Base-by-base conservation (phyloP, 2,888 invertebrate species). In the Ypsolopha sequella region DNA sequence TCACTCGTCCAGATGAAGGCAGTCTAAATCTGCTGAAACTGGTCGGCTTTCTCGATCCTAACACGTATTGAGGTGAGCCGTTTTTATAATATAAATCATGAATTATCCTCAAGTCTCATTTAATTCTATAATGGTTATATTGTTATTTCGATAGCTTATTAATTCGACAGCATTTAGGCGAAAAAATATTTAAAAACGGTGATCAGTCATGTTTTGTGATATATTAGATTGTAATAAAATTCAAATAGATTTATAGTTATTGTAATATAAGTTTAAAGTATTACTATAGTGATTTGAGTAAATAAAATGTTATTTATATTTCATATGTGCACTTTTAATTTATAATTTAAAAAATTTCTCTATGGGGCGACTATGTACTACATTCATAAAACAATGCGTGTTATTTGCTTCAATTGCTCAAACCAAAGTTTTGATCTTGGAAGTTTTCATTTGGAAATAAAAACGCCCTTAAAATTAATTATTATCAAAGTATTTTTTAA, bases 131-230 rank as follows among this genome's bases (percentile, higher is more conserved):
- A 24, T 24, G 24, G 24, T 24, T 24, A 24, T 24, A 24, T 24
- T 24, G 24, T 24, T n/a, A n/a, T n/a, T n/a, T 24, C 4, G 46
- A 11, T n/a, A 46, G 35, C 24, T 11, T 11, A 13, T 34, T 34
- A 34, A 34, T 11, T 46, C 34, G 46, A 46, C 46, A 34, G 9
- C 34, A 34, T 46, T 46, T 46, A 46, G 33, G 33, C n/a, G 24
- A 33, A 33, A 24, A 38, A 14, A 45, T 44, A 54, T 64, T 59
- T 61, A 56, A 55, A 60, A 46, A 47, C 64, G 64, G 63, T 66
- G 64, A 68, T 70, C 70, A 75, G 76, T 76, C 76, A 73, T 76
- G 65, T 75, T 76, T 79, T 80, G 80, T 80, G 80, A 80, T 80
- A 79, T 76, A 67, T 70, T 79, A 78, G 76, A 41, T 39, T 39